Evolutionary conservation across 1,140 invertebrate species (phyloP).

Genomic region (Telenomus remus): DNA sequence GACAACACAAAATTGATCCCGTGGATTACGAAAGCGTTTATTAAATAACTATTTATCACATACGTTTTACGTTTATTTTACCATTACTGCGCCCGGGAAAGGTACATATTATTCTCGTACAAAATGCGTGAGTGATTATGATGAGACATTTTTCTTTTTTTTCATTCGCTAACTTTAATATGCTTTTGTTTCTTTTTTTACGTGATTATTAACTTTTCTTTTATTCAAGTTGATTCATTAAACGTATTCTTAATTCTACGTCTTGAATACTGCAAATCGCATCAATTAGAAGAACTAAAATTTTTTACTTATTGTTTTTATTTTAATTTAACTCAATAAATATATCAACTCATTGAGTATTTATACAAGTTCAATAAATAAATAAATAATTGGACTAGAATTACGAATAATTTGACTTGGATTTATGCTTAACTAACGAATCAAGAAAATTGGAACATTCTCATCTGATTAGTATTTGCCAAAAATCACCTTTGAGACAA

Average conservation of each 20-base stretch:
- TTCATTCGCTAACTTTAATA: neutral
- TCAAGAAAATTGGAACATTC: conserved; percentile 1
- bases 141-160: conserved; percentile 5
- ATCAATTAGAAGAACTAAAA: too few species aligned
- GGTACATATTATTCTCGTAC: conserved; percentile 16
- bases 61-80: conserved; percentile 27
- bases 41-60: conserved; percentile 43
- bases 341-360: too few species aligned
- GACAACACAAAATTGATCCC: conserved; percentile 9
- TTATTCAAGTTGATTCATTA: too few species aligned
- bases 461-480: neutral
- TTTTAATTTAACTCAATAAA: too few species aligned
- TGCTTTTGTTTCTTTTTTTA: neutral
- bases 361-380: too few species aligned
- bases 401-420: neutral
- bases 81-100: conserved; percentile 6
- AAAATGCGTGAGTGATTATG: conserved; percentile 34
- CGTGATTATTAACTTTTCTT: too few species aligned
- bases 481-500: conserved; percentile 1
- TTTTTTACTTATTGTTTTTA: too few species aligned
- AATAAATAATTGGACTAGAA: neutral
- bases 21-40: conserved; percentile 13
- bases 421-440: neutral
- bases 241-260: too few species aligned
- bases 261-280: too few species aligned